phyloP scores from a whole-genome alignment of 1,140 invertebrate species.

The Atta texana region DNA sequence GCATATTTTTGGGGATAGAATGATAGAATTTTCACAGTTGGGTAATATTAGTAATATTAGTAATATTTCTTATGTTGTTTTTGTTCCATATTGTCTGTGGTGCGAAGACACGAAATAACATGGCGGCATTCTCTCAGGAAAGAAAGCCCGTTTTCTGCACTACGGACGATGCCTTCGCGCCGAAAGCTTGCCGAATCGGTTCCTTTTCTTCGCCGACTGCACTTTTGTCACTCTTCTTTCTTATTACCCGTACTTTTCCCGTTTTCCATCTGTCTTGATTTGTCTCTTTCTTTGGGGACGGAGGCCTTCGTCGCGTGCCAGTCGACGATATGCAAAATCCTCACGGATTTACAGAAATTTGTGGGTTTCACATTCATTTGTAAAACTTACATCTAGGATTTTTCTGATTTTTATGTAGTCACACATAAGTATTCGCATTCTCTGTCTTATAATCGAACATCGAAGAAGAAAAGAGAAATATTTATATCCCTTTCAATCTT shows the following conservation, averaged over 20 bases:
- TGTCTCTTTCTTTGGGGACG: conserved; percentile 23
- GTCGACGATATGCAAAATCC: conserved; percentile 54
- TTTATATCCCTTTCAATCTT: conserved; percentile 14
- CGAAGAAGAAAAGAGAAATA: neutral
- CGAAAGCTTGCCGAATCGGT: conserved; percentile 59
- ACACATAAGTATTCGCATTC: neutral
- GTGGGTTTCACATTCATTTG: conserved; percentile 38
- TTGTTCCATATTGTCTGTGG: neutral
- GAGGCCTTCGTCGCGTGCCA: conserved; percentile 20
- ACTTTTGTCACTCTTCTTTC: conserved; percentile 14
- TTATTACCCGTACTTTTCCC: conserved; percentile 18
- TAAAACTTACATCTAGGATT: conserved; percentile 32
- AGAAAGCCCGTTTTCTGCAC: conserved; percentile 68
- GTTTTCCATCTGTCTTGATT: conserved; percentile 59
- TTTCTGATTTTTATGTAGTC: conserved; percentile 37
- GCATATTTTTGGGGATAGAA: neutral
- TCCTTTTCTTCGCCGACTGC: neutral
- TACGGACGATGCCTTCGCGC: conserved; percentile 59
- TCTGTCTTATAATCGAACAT: neutral
- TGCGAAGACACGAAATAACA: conserved; percentile 35
- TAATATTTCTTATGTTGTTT: conserved; percentile 37
- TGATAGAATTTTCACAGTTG: neutral
- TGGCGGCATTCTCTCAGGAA: conserved; percentile 51
- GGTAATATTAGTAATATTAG: conserved; percentile 31
- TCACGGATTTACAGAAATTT: conserved; percentile 36